Evolutionary conservation across 2,113 vertebrate genomes (phyloP).

Genomic region (Sander vitreus): DNA sequence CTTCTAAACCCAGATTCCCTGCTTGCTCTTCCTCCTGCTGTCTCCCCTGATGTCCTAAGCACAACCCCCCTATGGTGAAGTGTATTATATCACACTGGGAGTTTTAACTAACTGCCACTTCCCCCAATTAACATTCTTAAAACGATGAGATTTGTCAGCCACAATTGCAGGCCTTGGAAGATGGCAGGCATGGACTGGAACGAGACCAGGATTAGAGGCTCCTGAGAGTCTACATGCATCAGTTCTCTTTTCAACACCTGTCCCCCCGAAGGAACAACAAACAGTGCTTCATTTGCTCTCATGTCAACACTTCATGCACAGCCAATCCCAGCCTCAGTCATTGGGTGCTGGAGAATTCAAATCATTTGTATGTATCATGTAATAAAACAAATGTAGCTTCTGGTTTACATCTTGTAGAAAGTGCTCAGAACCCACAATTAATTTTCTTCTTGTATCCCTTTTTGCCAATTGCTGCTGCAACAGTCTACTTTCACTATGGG

Average conservation of each 20-base stretch:
- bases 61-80: constrained; percentile 39
- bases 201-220: constrained; percentile 34
- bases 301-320: constrained; percentile 6
- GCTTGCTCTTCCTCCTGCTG: constrained; percentile 32
- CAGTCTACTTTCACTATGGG: neutral
- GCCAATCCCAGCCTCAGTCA: neutral
- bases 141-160: constrained; percentile 49
- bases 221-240: constrained; percentile 48
- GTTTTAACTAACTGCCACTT: constrained; percentile 69
- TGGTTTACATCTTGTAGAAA: too few species aligned
- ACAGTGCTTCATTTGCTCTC: constrained; percentile 46
- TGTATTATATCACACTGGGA: constrained; percentile 54
- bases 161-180: constrained; percentile 21
- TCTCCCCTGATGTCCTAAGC: constrained; percentile 45
- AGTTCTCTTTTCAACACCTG: constrained; percentile 58
- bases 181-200: constrained; percentile 25
- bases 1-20: constrained; percentile 14
- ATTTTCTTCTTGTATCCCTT: neutral
- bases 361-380: neutral
- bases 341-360: neutral
- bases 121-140: constrained; percentile 58
- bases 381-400: neutral
- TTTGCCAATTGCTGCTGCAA: constrained; percentile 3
- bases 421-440: too few species aligned
- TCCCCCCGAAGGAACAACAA: constrained; percentile 53